Evolutionary conservation across 2,888 invertebrate species (phyloP), one percentile per base, ranked within the genome.

Genomic region (Mechanitis messenoides): DNA sequence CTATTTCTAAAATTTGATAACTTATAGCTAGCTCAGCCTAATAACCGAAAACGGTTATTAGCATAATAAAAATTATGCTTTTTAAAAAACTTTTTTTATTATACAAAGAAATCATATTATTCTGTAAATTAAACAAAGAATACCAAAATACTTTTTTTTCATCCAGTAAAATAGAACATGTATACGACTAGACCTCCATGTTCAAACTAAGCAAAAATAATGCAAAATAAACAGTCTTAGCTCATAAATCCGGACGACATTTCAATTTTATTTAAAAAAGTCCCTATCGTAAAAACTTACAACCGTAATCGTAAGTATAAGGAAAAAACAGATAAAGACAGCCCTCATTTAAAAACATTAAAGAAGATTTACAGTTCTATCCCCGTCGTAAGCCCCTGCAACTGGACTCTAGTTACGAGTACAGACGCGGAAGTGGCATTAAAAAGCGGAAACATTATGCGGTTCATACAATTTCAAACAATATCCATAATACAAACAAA

Each of bases 371-470:
- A 42, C 28, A 46, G 53, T 60, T 60, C 46, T 42, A 56, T 63
- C 45, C 45, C n/a, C 50, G 45, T 11, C n/a, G 12, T 59, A 54
- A 61, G 31, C 50, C 61, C 42, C 58, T 12, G 33, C 12, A 45
- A 31, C 45, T 58, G 28, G 50, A 50, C 42, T 38, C 20, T 42
- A 50, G 45, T 46, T 59, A 20, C 20, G 20, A 20, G 20, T 20
- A 59, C 38, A 57, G 55, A 45, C 55, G 35, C 11, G 47, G 59
- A 7, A 31, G 31, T 5, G 57, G 33, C 65, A 67, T 68, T 69
- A 59, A 53, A 55, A 65, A 65, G 63, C 63, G 67, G 66, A 69
- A 69, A 62, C 57, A 62, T 64, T 66, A 54, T 47, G 50, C 35
- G 47, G 38, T 53, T 38, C 45, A 55, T 28, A 57, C 55, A 58